phyloP scores from a whole-genome alignment of 2,797 vertebrate species.

The Gallinago stenura region DNA sequence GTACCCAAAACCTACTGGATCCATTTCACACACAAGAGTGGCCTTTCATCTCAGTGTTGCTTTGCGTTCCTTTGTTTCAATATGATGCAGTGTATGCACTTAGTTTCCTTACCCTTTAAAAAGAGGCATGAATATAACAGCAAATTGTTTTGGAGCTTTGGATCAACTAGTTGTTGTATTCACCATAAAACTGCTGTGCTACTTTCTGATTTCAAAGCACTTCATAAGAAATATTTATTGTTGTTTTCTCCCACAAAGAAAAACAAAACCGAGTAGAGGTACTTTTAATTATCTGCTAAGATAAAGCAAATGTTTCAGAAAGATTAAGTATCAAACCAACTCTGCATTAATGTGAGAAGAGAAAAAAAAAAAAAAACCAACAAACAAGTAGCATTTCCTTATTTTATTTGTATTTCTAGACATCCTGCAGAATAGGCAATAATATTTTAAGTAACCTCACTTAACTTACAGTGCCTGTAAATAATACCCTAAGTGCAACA shows the following conservation, averaged over 20 bases:
- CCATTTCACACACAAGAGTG: neutral
- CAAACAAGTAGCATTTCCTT: neutral
- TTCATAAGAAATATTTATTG: neutral
- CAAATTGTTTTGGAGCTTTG: neutral
- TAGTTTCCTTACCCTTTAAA: neutral
- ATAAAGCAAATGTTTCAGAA: neutral
- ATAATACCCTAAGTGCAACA: neutral
- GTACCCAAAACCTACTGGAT: neutral
- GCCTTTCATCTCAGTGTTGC: neutral
- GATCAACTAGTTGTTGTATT: neutral
- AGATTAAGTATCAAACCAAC: neutral
- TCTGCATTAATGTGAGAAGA: neutral
- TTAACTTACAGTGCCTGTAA: neutral
- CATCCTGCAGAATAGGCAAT: neutral
- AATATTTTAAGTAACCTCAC: neutral
- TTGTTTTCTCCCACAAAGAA: neutral
- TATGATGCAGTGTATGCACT: neutral
- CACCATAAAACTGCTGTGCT: neutral
- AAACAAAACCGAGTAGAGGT: neutral
- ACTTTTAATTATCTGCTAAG: constrained; percentile 23
- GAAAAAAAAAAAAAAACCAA: neutral
- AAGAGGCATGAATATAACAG: neutral
- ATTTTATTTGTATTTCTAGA: constrained; percentile 1
- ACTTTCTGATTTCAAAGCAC: neutral
- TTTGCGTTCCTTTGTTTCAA: neutral